These are phyloP conservation scores for Bungarus multicinctus DNA, from an alignment of 2,113 vertebrate species.

Conservation along the genomic window DNA sequence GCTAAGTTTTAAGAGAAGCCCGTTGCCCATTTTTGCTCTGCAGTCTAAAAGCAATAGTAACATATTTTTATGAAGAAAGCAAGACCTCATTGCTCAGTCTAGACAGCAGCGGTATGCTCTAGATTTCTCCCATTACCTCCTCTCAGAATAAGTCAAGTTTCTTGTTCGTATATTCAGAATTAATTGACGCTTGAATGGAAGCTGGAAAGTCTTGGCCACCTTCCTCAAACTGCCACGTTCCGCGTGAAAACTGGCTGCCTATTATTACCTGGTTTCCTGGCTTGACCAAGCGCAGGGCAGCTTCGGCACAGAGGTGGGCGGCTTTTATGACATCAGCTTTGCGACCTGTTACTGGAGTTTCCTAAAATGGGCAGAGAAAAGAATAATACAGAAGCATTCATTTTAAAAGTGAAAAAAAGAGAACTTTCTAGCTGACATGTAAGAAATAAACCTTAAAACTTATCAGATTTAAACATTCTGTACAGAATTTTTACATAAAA, in stretches of 20 bases:
- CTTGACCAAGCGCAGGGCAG: constrained; percentile 93
- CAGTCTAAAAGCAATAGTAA: neutral
- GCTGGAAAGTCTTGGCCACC: neutral
- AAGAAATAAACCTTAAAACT: neutral
- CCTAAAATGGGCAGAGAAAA: constrained; percentile 65
- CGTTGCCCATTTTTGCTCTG: neutral
- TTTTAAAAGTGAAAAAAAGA: rapidly evolving
- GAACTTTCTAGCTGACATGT: rapidly evolving
- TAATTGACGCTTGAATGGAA: rapidly evolving
- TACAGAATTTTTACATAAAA: neutral
- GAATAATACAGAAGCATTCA: rapidly evolving
- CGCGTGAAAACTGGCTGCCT: rapidly evolving
- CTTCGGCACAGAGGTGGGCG: constrained; percentile 93
- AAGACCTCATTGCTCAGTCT: neutral
- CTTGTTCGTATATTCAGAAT: rapidly evolving
- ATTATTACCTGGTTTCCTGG: constrained; percentile 91
- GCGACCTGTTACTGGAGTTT: constrained; percentile 85
- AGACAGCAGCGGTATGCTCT: neutral
- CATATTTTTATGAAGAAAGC: neutral
- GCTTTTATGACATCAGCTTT: constrained; percentile 95
- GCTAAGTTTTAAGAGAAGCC: neutral
- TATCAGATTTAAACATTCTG: neutral
- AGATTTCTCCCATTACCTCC: neutral
- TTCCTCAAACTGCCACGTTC: neutral
- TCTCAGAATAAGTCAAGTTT: neutral